phyloP scores from a whole-genome alignment of 2,113 vertebrate genomes.

The Loxodonta africana region DNA sequence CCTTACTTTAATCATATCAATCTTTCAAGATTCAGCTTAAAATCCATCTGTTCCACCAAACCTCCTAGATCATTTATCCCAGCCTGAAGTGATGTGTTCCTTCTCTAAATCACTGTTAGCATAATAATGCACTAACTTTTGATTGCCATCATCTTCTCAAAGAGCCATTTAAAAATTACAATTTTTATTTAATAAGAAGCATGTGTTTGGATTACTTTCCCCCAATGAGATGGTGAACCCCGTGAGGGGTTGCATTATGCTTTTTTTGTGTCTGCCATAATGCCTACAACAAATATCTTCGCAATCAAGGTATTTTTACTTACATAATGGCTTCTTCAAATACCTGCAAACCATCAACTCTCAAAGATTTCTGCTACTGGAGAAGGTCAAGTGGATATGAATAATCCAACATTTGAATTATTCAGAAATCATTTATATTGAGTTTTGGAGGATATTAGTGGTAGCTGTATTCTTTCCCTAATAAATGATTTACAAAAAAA shows the following conservation, averaged over 20 bases:
- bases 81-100: neutral
- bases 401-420: constrained; percentile 77
- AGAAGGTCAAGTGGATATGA: constrained; percentile 71
- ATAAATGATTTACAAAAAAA: constrained; percentile 68
- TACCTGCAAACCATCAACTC: constrained; percentile 65
- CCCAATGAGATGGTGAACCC: neutral
- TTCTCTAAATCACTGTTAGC: constrained; percentile 53
- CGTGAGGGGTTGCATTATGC: constrained; percentile 46
- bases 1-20: constrained; percentile 47
- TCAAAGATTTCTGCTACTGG: constrained; percentile 64
- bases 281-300: constrained; percentile 56
- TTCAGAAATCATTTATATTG: constrained; percentile 69
- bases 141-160: constrained; percentile 49
- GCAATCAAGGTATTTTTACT: constrained; percentile 54
- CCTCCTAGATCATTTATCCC: neutral
- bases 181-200: constrained; percentile 60
- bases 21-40: constrained; percentile 53
- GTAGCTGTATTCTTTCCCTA: constrained; percentile 61
- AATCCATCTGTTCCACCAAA: neutral
- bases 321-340: constrained; percentile 74
- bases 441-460: constrained; percentile 51
- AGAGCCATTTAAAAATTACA: constrained; percentile 26
- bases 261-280: constrained; percentile 55
- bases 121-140: constrained; percentile 40
- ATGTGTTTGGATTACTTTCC: constrained; percentile 18